phyloP scores from a whole-genome alignment of 2,888 invertebrate genomes.

The Tricholauxania praeusta region DNA sequence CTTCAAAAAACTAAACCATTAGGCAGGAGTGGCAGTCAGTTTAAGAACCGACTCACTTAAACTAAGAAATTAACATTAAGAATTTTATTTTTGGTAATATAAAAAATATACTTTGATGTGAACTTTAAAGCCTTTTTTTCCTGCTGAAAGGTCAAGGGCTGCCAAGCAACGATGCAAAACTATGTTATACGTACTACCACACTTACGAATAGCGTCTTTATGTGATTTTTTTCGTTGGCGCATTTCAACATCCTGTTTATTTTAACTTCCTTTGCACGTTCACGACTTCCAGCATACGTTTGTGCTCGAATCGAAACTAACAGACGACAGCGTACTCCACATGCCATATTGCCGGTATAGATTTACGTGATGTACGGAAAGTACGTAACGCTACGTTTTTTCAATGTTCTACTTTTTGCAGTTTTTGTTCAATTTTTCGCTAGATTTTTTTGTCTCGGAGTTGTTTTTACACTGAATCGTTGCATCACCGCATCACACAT shows the following conservation, averaged over 20 bases:
- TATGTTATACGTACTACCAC: too few species aligned
- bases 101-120: too few species aligned
- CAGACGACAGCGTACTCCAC: slow-evolving; percentile 23
- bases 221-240: slow-evolving; percentile 2
- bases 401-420: background rate
- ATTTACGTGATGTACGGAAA: slow-evolving; percentile 25
- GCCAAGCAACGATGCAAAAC: too few species aligned
- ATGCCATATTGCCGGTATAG: slow-evolving; percentile 21
- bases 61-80: too few species aligned
- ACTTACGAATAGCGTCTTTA: too few species aligned
- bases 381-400: too few species aligned
- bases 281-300: slow-evolving; percentile 48
- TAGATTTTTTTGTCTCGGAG: slow-evolving; percentile 44
- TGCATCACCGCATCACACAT: slow-evolving; percentile 49
- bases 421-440: slow-evolving; percentile 41
- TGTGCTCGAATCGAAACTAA: background rate
- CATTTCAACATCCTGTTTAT: slow-evolving; percentile 30
- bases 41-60: too few species aligned
- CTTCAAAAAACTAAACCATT: too few species aligned
- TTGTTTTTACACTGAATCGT: slow-evolving; percentile 31
- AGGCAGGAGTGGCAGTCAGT: too few species aligned
- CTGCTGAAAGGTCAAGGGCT: too few species aligned
- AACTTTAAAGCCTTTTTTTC: too few species aligned
- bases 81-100: too few species aligned
- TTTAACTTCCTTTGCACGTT: slow-evolving; percentile 58